Conservation (phyloP, 2,888 invertebrate genomes). For the Troides aeacus region DNA sequence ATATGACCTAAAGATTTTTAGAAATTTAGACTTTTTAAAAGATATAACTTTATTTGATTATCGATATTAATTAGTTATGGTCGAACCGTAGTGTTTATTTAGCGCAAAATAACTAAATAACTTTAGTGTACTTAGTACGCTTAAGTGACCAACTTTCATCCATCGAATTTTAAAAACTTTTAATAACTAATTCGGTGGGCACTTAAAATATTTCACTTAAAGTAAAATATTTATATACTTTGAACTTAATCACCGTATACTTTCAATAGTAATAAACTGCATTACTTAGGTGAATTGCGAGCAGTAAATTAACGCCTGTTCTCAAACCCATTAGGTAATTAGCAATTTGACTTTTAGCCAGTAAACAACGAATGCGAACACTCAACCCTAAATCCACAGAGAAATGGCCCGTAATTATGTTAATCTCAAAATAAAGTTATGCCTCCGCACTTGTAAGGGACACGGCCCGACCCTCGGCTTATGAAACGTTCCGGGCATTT, state of each 20-base stretch:
- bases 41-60: too few species aligned
- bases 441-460: conserved; percentile 66
- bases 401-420: conserved; percentile 69
- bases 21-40: too few species aligned
- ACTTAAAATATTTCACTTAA: too few species aligned
- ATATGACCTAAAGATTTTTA: too few species aligned
- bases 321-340: conserved; percentile 46
- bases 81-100: too few species aligned
- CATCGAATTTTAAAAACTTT: too few species aligned
- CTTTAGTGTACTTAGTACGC: too few species aligned
- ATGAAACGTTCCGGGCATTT: conserved; percentile 54
- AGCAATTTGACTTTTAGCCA: conserved; percentile 42
- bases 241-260: not conserved
- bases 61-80: too few species aligned
- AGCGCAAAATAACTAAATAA: too few species aligned
- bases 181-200: too few species aligned
- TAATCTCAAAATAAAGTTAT: conserved; percentile 76
- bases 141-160: too few species aligned
- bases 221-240: too few species aligned
- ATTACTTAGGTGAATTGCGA: conserved; percentile 14
- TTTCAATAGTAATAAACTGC: not conserved
- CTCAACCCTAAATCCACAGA: conserved; percentile 52
- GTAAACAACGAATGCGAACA: conserved; percentile 46
- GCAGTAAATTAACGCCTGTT: conserved; percentile 53
- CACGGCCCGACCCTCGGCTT: conserved; percentile 50